A percentile compares a stretch with the other conserved stretches of the same genome.
Evolutionary conservation across 2,113 vertebrate genomes (phyloP).

Genomic region (Castor canadensis): DNA sequence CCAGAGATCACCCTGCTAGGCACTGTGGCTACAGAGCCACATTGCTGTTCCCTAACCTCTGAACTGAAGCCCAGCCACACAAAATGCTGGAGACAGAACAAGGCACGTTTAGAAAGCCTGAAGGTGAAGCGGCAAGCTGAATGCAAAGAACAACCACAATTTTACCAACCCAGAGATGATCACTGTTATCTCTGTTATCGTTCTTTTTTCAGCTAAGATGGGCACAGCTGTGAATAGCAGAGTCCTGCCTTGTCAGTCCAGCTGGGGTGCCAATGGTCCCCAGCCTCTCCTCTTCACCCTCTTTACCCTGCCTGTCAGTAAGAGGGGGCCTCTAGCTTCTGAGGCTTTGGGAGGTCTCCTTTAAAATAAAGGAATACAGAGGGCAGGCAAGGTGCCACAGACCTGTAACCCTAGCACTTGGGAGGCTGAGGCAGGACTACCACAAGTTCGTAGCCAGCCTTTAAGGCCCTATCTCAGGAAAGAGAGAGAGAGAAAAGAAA

Average conservation of each 20-base stretch:
- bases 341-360: background rate
- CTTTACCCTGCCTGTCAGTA: background rate
- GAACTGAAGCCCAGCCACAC: background rate
- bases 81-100: background rate
- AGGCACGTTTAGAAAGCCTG: background rate
- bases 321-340: background rate
- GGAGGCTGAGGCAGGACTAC: background rate
- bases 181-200: background rate
- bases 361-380: background rate
- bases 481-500: background rate
- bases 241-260: background rate
- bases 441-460: background rate
- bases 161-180: background rate
- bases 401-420: background rate
- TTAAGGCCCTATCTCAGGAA: background rate
- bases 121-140: background rate
- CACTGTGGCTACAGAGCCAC: background rate
- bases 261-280: background rate
- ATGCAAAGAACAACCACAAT: background rate
- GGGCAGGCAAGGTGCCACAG: background rate
- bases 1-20: background rate
- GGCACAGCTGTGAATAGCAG: background rate
- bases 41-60: background rate
- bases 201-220: background rate
- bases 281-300: background rate